A percentile compares a stretch with the other conserved stretches of the same genome.
Evolutionary conservation across 2,113 vertebrate genomes (phyloP).

Genomic region (Anseranas semipalmata): DNA sequence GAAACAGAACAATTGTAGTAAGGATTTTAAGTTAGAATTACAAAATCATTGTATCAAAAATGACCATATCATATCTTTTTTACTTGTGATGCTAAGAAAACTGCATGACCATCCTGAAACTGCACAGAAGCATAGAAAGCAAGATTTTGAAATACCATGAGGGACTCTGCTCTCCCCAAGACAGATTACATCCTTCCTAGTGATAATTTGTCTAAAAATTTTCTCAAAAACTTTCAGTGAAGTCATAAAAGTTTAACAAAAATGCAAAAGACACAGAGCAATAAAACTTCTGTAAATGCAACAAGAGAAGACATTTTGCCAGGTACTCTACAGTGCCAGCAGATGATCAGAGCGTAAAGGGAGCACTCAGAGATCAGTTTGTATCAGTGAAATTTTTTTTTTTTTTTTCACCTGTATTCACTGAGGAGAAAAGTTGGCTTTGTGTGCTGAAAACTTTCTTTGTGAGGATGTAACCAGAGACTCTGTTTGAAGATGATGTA

Average conservation of each 20-base stretch:
- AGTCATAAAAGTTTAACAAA: not conserved
- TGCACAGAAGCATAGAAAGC: not conserved
- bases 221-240: not conserved
- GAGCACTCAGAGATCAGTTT: fast-evolving
- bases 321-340: not conserved
- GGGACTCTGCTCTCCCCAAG: not conserved
- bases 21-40: not conserved
- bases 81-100: not conserved
- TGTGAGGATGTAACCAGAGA: not conserved
- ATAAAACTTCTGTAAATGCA: not conserved
- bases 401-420: not conserved
- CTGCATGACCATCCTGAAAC: not conserved
- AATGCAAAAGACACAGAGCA: not conserved
- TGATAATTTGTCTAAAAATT: not conserved
- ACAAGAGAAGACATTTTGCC: not conserved
- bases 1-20: not conserved
- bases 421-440: not conserved
- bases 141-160: not conserved
- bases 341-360: not conserved
- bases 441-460: not conserved
- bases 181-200: not conserved
- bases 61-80: not conserved
- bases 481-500: not conserved
- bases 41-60: not conserved
- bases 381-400: not conserved